Evolutionary conservation across 2,113 vertebrate genomes (phyloP), one percentile per base, ranked within the genome.

Genomic region (Aramus guarauna): DNA sequence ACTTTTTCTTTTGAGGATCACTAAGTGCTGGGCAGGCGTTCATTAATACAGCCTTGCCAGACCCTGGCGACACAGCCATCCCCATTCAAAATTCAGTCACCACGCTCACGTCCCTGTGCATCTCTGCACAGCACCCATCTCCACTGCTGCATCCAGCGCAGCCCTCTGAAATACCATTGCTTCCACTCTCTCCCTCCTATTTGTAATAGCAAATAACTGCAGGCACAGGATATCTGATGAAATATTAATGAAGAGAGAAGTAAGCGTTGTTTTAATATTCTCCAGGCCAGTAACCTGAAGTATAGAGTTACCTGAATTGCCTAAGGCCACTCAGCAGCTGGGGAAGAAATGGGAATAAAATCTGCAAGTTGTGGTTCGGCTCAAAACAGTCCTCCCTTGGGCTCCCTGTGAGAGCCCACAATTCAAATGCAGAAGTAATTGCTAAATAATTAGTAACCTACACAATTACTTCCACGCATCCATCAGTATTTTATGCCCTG

Each of bases 1-100:
- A 95, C 88, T 97, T 97, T 93, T 94, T 96, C 94, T 91, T 96
- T 67, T 64, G 91, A 96, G 96, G 93, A 92, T 94, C 93, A 94
- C 86, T 84, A 94, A 93, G 96, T 94, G 92, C 94, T 88, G 87
- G 94, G 90, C 90, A 94, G 89, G 73, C 85, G 64, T 83, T 80
- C 85, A 96, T 91, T 88, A 94, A 71, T 12, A 73, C 37, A 88
- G 84, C 78, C 85, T 78, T 2, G 2, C 21, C 78, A 88, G 77
- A 34, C 30, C 67, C 66, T 0, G 4, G 29, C 0, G 43, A 76
- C 55, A 48, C 30, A 73, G 85, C 24, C 64, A 16, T 8, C 37
- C 55, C 55, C 47, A 34, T 58, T 17, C 76, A 80, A 88, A 79
- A 77, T 29, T 29, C 75, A 77, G 75, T 36, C 82, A 67, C 45